Percentiles rank a stretch among this genome's conserved stretches.
Evolutionary conservation across 2,888 invertebrate species (phyloP).

Genomic region (Cantharis lateralis): DNA sequence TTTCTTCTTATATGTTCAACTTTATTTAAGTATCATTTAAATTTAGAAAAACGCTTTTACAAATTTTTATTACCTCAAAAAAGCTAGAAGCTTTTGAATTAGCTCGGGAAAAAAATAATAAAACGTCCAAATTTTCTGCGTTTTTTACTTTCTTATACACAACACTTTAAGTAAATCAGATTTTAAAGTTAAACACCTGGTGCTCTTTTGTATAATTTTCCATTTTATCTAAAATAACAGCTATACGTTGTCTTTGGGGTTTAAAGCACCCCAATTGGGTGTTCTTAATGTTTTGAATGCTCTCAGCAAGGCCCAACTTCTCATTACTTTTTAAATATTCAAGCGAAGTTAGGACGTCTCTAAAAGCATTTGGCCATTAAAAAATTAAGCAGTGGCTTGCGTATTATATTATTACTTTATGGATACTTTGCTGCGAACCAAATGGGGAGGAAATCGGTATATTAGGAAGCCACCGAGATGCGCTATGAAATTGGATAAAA

Average conservation of each 20-base stretch:
- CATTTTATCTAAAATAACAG: slow-evolving; percentile 44
- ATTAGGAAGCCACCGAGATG: slow-evolving; percentile 30
- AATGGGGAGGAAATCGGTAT: slow-evolving; percentile 53
- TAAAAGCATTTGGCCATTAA: slow-evolving; percentile 71
- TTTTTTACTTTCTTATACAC: not conserved
- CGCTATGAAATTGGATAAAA: slow-evolving; percentile 29
- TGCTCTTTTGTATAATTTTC: slow-evolving; percentile 37
- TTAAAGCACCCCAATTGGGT: slow-evolving; percentile 44
- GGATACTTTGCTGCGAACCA: slow-evolving; percentile 53
- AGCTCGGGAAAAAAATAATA: not conserved
- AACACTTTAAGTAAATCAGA: slow-evolving; percentile 40
- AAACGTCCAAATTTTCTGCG: not conserved
- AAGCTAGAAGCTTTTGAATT: not conserved
- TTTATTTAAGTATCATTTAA: not conserved
- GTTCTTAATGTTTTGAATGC: slow-evolving; percentile 47
- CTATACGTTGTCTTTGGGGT: slow-evolving; percentile 50
- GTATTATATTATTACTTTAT: slow-evolving; percentile 59
- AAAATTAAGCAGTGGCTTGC: slow-evolving; percentile 58
- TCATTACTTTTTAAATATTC: slow-evolving; percentile 57
- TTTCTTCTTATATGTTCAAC: not conserved
- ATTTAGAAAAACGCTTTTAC: not conserved
- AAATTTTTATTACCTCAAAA: not conserved
- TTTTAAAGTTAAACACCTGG: slow-evolving; percentile 44
- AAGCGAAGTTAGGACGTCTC: slow-evolving; percentile 57
- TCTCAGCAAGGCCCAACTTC: slow-evolving; percentile 45